These are phyloP conservation scores for Endomychus coccineus DNA, from an alignment of 2,888 invertebrate species.

Conservation along the genomic window DNA sequence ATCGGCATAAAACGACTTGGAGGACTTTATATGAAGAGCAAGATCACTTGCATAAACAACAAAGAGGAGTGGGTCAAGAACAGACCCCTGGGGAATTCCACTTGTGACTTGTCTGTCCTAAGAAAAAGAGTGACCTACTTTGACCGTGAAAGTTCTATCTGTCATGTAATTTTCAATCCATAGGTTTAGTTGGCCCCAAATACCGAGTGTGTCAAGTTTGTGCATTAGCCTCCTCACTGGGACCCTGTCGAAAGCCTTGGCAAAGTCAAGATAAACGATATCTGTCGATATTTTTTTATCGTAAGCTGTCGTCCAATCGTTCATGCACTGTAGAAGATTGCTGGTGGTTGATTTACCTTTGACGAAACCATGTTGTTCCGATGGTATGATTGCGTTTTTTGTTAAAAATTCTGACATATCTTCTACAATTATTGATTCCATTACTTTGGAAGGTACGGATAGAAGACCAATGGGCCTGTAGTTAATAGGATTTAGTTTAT, in stretches of 20 bases:
- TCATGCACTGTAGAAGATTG: conserved; percentile 4
- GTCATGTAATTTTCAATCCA: no score
- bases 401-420: conserved; percentile 4
- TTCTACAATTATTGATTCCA: conserved; percentile 8
- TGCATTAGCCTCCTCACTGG: conserved; percentile 3
- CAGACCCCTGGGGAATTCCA: no score
- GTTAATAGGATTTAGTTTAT: conserved; percentile 4
- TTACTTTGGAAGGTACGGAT: conserved; percentile 3
- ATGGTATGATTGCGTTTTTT: conserved; percentile 1
- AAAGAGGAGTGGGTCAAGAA: no score
- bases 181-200: no score
- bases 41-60: no score
- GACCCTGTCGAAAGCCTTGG: conserved; percentile 5
- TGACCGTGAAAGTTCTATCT: no score
- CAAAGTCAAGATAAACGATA: conserved; percentile 4
- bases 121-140: no score
- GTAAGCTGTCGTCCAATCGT: conserved; percentile 1
- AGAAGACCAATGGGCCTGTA: conserved; percentile 7
- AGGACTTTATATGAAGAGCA: no score
- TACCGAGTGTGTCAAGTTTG: not conserved
- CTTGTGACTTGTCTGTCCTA: no score
- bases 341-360: conserved; percentile 4
- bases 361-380: conserved; percentile 6
- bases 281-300: conserved; percentile 2
- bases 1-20: no score